Evolutionary conservation across 2,888 invertebrate species (phyloP).

Genomic region (Parascotia fuliginaria): DNA sequence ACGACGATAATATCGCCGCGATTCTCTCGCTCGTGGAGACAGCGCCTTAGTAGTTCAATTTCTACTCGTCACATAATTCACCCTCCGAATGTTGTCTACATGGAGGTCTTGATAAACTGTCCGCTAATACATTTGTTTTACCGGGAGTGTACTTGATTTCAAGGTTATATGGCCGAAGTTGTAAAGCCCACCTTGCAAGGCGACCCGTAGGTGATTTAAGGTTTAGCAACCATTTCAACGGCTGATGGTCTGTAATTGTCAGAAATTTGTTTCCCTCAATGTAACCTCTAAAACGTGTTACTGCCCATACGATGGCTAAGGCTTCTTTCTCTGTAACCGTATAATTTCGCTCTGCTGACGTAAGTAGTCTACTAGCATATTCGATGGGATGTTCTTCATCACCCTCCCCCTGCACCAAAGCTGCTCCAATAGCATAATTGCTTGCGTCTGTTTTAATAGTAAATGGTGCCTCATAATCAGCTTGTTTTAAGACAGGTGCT

Average conservation of each 20-base stretch:
- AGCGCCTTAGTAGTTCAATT: no score
- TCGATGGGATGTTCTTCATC: background rate
- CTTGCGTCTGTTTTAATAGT: background rate
- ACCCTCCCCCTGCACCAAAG: background rate
- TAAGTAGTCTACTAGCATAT: background rate
- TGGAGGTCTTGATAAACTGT: no score
- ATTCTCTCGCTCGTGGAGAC: no score
- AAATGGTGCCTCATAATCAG: background rate
- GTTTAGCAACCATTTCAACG: background rate
- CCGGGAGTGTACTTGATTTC: no score
- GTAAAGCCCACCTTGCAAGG: constrained; percentile 1
- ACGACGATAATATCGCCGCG: no score
- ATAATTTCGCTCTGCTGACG: background rate
- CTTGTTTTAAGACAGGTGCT: background rate
- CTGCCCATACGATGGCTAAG: background rate
- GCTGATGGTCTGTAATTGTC: background rate
- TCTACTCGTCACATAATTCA: no score
- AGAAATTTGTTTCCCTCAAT: background rate
- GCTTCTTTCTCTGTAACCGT: background rate
- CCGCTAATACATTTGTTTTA: no score
- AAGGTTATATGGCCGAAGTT: constrained; percentile 5
- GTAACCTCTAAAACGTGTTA: background rate
- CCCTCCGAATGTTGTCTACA: no score
- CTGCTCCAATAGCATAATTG: background rate
- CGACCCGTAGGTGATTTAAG: background rate